Percentiles rank a stretch among this genome's conserved stretches.
Evolutionary conservation across 2,888 invertebrate species (phyloP).

Genomic region (Girardia tigrina): DNA sequence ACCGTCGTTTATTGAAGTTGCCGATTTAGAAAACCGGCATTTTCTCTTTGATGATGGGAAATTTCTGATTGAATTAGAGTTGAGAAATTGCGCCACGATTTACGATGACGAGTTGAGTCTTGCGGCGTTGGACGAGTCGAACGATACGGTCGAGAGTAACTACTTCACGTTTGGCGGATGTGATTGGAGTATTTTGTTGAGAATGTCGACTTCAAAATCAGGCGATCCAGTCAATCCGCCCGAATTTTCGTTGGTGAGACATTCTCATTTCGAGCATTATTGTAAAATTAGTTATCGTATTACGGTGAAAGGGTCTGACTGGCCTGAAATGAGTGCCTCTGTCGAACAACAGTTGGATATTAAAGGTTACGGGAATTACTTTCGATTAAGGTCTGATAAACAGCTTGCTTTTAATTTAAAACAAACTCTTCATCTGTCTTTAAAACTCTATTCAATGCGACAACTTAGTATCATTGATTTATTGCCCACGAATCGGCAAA

Average conservation of each 20-base stretch:
- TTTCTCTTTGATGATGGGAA: slow-evolving; percentile 68
- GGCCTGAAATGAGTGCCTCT: slow-evolving; percentile 30
- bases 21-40: slow-evolving; percentile 52
- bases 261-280: slow-evolving; percentile 56
- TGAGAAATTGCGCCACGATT: slow-evolving; percentile 63
- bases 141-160: slow-evolving; percentile 54
- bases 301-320: slow-evolving; percentile 36
- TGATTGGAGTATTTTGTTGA: slow-evolving; percentile 61
- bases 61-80: slow-evolving; percentile 64
- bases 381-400: slow-evolving; percentile 26
- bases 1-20: slow-evolving; percentile 44
- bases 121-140: slow-evolving; percentile 27
- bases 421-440: slow-evolving; percentile 56
- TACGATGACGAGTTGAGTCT: slow-evolving; percentile 56
- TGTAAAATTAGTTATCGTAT: slow-evolving; percentile 62
- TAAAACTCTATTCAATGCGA: slow-evolving; percentile 64
- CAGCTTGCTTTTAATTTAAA: slow-evolving; percentile 36
- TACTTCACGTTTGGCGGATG: slow-evolving; percentile 67
- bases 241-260: slow-evolving; percentile 12
- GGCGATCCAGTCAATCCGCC: slow-evolving; percentile 35
- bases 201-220: slow-evolving; percentile 28
- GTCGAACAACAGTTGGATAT: slow-evolving; percentile 35
- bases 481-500: slow-evolving; percentile 41
- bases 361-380: slow-evolving; percentile 33
- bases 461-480: slow-evolving; percentile 57